These are phyloP conservation scores for Triplophysa yarkandensis DNA, from an alignment of 2,797 vertebrate species.

Conservation along the genomic window DNA sequence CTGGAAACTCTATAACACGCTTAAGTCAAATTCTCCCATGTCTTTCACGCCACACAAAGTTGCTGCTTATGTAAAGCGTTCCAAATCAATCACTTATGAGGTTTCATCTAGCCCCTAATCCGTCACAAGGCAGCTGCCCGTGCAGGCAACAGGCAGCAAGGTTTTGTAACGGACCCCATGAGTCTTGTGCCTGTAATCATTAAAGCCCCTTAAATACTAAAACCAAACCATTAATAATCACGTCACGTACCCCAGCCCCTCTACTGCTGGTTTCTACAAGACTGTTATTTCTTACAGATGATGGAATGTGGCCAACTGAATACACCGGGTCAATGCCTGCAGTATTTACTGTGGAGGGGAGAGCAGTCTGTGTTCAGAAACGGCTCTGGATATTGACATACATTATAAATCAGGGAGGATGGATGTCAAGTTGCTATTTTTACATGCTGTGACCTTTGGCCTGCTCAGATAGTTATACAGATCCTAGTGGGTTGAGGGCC, in stretches of 20 bases:
- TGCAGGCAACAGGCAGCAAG: not conserved
- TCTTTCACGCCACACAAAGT: not conserved
- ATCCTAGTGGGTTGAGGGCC: slow-evolving; percentile 43
- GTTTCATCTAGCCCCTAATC: not conserved
- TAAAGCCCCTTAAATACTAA: slow-evolving; percentile 23
- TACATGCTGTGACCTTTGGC: slow-evolving; percentile 66
- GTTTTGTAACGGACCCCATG: slow-evolving; percentile 12
- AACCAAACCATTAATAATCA: slow-evolving; percentile 34
- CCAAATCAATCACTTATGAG: slow-evolving; percentile 7
- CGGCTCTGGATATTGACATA: slow-evolving; percentile 70
- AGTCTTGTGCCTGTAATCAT: slow-evolving; percentile 35
- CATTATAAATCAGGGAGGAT: slow-evolving; percentile 76
- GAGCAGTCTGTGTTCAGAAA: slow-evolving; percentile 64
- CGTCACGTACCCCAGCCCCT: slow-evolving; percentile 33
- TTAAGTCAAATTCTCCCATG: not conserved
- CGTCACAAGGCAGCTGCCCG: not conserved
- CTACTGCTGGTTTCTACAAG: slow-evolving; percentile 28
- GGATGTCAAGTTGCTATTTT: slow-evolving; percentile 75
- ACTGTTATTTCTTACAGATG: slow-evolving; percentile 46
- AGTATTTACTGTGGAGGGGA: slow-evolving; percentile 59
- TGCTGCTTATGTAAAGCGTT: not conserved
- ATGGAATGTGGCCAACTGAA: slow-evolving; percentile 60
- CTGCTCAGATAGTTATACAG: slow-evolving; percentile 56
- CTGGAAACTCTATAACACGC: not conserved
- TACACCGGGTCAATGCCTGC: slow-evolving; percentile 60